phyloP scores from a whole-genome alignment of 2,888 invertebrate genomes.

The Temnothorax rugatulus region DNA sequence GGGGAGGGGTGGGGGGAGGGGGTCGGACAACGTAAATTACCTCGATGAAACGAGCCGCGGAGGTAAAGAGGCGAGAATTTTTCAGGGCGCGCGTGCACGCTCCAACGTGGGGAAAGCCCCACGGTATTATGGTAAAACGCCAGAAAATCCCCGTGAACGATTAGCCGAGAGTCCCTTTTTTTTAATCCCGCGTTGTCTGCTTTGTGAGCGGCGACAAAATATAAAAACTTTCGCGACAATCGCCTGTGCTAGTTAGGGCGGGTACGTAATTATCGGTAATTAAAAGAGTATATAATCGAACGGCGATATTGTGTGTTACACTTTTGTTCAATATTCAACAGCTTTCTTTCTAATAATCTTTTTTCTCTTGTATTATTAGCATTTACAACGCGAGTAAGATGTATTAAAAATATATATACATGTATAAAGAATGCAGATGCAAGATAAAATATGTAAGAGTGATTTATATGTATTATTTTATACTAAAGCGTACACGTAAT shows the following conservation, averaged over 20 bases:
- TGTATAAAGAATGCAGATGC: neutral
- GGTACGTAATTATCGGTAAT: conserved; percentile 54
- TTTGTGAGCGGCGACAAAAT: conserved; percentile 31
- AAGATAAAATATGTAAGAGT: neutral
- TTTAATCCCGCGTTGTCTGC: conserved; percentile 49
- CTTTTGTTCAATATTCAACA: conserved; percentile 37
- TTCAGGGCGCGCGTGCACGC: conserved; percentile 37
- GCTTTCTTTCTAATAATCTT: conserved; percentile 19
- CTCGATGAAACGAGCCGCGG: conserved; percentile 41
- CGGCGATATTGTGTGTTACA: conserved; percentile 2
- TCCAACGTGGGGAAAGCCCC: conserved; percentile 48
- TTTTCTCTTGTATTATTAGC: conserved; percentile 22
- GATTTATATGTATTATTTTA: neutral
- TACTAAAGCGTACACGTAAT: neutral
- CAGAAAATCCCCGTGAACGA: conserved; percentile 47
- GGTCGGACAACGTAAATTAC: conserved; percentile 36
- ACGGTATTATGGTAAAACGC: conserved; percentile 35
- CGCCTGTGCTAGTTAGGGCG: conserved; percentile 47
- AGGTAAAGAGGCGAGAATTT: conserved; percentile 41
- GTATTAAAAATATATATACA: neutral
- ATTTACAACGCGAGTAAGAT: neutral
- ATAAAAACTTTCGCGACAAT: conserved; percentile 46
- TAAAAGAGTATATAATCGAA: conserved; percentile 24
- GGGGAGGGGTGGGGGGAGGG: neutral
- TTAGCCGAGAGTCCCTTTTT: conserved; percentile 58